Conservation (phyloP, 2,113 vertebrate genomes). For the Pantherophis guttatus region DNA sequence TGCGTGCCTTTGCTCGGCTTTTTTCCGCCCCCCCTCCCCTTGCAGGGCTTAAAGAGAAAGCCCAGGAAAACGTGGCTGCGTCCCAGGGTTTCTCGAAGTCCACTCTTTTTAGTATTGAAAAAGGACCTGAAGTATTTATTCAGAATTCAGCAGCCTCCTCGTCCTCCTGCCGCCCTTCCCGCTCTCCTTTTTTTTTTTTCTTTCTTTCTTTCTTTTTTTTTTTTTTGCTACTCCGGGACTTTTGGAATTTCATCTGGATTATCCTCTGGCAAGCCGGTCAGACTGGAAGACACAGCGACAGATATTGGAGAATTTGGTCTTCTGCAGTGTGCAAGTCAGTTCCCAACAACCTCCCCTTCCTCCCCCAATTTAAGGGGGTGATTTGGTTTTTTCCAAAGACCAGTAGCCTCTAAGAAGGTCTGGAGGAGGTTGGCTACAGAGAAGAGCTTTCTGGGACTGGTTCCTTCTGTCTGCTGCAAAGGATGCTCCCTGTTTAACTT, state of each 20-base stretch:
- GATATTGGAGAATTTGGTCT: neutral
- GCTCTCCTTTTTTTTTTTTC: no score
- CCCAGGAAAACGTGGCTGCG: neutral
- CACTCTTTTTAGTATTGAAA: neutral
- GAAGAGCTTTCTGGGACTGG: neutral
- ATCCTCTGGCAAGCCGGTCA: neutral
- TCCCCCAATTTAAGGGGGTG: neutral
- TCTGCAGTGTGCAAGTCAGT: neutral
- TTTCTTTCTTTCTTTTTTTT: no score
- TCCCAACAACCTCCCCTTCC: no score
- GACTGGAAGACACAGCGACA: neutral
- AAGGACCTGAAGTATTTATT: neutral
- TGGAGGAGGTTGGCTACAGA: neutral
- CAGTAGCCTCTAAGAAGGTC: neutral
- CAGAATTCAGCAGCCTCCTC: neutral
- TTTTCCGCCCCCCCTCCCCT: accelerated
- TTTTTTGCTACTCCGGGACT: neutral
- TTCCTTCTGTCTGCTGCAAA: neutral
- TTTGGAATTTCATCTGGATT: neutral
- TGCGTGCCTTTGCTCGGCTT: neutral
- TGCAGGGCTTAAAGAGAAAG: neutral
- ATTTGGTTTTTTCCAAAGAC: neutral
- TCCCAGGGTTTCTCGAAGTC: neutral
- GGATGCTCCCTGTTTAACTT: neutral
- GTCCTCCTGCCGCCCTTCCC: no score